These are phyloP conservation scores for Ptilonorhynchus violaceus DNA, from an alignment of 2,113 vertebrate species.

Conservation along the genomic window DNA sequence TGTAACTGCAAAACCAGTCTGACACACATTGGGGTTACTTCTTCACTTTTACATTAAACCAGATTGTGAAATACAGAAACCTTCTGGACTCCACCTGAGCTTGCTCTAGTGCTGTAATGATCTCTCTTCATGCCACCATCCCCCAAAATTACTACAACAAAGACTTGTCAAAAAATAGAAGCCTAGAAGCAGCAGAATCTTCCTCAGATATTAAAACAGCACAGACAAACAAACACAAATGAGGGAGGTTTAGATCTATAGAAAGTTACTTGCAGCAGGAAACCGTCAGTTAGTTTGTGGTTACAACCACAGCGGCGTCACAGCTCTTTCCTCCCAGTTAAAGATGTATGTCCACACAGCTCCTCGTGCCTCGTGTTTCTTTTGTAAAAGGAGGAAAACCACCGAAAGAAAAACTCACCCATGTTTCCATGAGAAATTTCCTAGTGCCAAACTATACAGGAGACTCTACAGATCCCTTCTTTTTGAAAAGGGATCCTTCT, in stretches of 20 bases:
- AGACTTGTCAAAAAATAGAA: background rate
- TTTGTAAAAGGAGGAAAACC: background rate
- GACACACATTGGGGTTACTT: background rate
- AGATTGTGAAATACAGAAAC: background rate
- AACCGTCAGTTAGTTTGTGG: slow-evolving; percentile 46
- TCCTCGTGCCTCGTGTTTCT: background rate
- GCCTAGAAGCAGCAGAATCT: background rate
- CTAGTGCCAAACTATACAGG: background rate
- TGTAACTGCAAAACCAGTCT: background rate
- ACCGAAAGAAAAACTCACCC: background rate
- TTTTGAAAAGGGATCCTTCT: background rate
- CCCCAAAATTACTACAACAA: background rate
- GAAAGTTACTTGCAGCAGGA: slow-evolving; percentile 41
- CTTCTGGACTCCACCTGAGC: background rate
- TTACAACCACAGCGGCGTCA: slow-evolving; percentile 40
- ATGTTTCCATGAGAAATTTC: background rate
- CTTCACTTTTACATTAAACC: background rate
- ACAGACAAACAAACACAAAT: background rate
- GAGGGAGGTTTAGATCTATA: background rate
- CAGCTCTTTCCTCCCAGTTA: slow-evolving; percentile 28
- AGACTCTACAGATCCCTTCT: background rate
- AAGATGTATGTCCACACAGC: background rate
- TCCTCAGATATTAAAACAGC: background rate
- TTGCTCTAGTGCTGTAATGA: background rate
- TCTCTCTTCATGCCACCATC: background rate